Base-by-base conservation (phyloP, 2,113 vertebrate genomes). In the Rhegmatorhina hoffmannsi region DNA sequence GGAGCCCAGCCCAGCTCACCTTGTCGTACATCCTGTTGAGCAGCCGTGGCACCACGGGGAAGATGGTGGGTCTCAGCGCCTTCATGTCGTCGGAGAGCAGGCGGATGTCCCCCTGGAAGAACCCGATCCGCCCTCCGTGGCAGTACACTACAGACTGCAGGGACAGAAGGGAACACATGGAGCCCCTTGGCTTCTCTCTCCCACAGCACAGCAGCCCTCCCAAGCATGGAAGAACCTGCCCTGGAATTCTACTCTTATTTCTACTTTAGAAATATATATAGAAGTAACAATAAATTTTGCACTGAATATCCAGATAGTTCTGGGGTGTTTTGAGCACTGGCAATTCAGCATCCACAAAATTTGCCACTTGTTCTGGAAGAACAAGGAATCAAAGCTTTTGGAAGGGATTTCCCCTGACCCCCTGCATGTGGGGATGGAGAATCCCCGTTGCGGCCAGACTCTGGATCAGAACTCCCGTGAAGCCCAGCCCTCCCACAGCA, bases 1-100 rank as follows among this genome's bases (percentile, higher is more conserved):
- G 19, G 18, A 87, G 63, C 13, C 21, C 25, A 43, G 17, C 4
- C 0, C 11, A 44, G 3, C 98, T 97, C 93, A 99, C 99, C 98
- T 99, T 99, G 95, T 99, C 99, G 2, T 99, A 99, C 99, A 99
- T 99, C 89, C 99, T 98, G 97, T 99, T 99, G n/a, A 99, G 97
- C 56, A 99, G 98, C 50, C 99, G 98, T 6, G 99, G 99, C 74
- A 99, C 99, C 9, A 99, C 99, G 0, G 99, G 99, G 93, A 99
- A 99, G 89, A 99, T 99, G 89, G 99, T 99, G 21, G 99, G 99
- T 23, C 97, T 90, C 47, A 99, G 95, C 7, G 98, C 98, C 95
- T 99, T 99, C 99, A 99, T 99, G 44, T 99, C 99, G 1, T 99
- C 99, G 0, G 99, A 98, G 17, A 99, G 96, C 55, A 99, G 99